Percentiles rank a stretch among this genome's conserved stretches.
Evolutionary conservation across 2,888 invertebrate species (phyloP).

Genomic region (Rotaria socialis): DNA sequence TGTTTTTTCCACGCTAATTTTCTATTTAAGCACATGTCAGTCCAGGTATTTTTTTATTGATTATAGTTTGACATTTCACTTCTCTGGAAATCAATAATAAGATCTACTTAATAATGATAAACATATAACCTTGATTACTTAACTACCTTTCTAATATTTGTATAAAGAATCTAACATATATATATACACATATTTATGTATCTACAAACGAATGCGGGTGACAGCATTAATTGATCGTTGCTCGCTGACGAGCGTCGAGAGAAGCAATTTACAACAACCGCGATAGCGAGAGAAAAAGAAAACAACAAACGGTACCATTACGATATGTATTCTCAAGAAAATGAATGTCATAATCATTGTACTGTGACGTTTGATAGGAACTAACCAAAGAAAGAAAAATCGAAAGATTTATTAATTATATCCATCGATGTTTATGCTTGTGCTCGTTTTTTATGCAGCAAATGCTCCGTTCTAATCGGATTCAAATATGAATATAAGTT

Average conservation of each 20-base stretch:
- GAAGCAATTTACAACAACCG: neutral
- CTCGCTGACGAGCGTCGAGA: neutral
- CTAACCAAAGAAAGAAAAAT: neutral
- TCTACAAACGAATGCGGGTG: neutral
- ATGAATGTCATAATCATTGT: constrained; percentile 1
- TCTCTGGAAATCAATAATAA: neutral
- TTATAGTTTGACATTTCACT: neutral
- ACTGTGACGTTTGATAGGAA: neutral
- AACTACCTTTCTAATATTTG: neutral
- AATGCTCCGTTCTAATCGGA: neutral
- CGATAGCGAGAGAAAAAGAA: neutral
- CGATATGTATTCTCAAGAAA: neutral
- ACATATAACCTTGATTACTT: neutral
- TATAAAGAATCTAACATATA: neutral
- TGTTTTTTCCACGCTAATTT: neutral
- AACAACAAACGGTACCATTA: neutral
- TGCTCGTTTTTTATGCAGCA: neutral
- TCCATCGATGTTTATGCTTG: neutral
- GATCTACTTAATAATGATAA: neutral
- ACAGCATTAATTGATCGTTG: constrained; percentile 10
- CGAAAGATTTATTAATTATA: neutral
- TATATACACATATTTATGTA: neutral
- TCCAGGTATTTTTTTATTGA: neutral
- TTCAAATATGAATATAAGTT: neutral
- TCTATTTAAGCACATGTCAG: neutral